These are phyloP conservation scores for Lepidocolaptes lacrymiger DNA, from an alignment of 2,797 vertebrate species.

Conservation along the genomic window DNA sequence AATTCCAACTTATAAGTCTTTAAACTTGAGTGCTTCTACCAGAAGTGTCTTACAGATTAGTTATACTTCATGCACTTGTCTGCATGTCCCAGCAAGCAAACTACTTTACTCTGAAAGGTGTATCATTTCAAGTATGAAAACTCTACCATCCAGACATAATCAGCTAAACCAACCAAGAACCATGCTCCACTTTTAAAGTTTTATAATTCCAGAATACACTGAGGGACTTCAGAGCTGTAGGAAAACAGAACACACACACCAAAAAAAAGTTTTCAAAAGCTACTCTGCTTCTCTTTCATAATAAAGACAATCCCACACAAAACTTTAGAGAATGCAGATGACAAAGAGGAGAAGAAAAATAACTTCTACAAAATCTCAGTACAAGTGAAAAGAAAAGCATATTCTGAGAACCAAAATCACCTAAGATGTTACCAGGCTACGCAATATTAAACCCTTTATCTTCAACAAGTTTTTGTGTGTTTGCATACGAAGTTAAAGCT, in stretches of 20 bases:
- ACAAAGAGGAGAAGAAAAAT: not conserved
- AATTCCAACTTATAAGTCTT: not conserved
- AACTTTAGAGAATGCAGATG: slow-evolving; percentile 8
- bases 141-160: slow-evolving; percentile 49
- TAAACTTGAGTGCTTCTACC: not conserved
- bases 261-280: slow-evolving; percentile 42
- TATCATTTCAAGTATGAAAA: slow-evolving; percentile 53
- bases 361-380: not conserved
- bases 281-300: slow-evolving; percentile 26
- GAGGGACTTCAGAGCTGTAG: slow-evolving; percentile 31
- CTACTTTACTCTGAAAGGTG: slow-evolving; percentile 12
- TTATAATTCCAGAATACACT: slow-evolving; percentile 65
- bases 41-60: not conserved
- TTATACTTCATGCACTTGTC: not conserved
- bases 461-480: not conserved
- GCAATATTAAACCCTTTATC: not conserved
- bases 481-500: not conserved
- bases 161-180: slow-evolving; percentile 62
- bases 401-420: not conserved
- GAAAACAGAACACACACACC: slow-evolving; percentile 12
- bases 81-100: not conserved
- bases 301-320: slow-evolving; percentile 13
- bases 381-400: not conserved
- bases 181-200: slow-evolving; percentile 58
- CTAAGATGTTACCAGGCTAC: not conserved